Conservation (phyloP, 1,140 invertebrate genomes). For the Brachystomella parvula region DNA sequence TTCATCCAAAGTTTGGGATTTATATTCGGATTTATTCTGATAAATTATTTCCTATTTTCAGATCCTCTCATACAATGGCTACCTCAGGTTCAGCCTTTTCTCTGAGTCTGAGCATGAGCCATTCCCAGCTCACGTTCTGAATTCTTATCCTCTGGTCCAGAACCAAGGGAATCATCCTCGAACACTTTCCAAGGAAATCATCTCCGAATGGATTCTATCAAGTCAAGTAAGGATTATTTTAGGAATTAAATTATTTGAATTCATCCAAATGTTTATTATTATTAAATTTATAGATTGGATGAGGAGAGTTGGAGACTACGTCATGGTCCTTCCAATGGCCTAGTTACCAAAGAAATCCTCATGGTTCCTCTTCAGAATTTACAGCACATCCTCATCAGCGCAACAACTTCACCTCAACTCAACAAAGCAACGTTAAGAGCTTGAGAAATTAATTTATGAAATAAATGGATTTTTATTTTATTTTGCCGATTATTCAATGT, state of each 20-base stretch:
- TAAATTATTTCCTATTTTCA: slow-evolving; percentile 39
- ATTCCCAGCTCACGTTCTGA: slow-evolving; percentile 53
- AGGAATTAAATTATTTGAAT: background rate
- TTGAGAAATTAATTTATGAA: no score
- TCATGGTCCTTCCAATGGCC: slow-evolving; percentile 50
- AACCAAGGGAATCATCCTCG: slow-evolving; percentile 72
- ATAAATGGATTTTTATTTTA: slow-evolving; percentile 22
- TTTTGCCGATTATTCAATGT: slow-evolving; percentile 61
- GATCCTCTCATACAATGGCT: slow-evolving; percentile 85
- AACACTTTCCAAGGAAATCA: slow-evolving; percentile 55
- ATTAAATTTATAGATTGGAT: slow-evolving; percentile 48
- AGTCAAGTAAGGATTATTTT: slow-evolving; percentile 49
- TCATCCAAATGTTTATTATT: slow-evolving; percentile 38
- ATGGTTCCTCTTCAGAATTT: slow-evolving; percentile 85
- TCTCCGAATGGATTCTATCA: slow-evolving; percentile 50
- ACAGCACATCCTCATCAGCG: slow-evolving; percentile 67
- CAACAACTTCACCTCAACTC: slow-evolving; percentile 60
- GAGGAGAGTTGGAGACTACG: slow-evolving; percentile 57
- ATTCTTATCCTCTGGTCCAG: slow-evolving; percentile 69
- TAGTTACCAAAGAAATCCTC: slow-evolving; percentile 63
- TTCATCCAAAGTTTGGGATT: slow-evolving; percentile 23
- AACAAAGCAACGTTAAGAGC: slow-evolving; percentile 50
- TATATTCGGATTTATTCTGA: background rate
- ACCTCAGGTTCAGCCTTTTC: slow-evolving; percentile 66
- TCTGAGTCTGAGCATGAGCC: slow-evolving; percentile 52